Base-by-base conservation (phyloP, 2,888 invertebrate species). In the Ceraclea dissimilis region DNA sequence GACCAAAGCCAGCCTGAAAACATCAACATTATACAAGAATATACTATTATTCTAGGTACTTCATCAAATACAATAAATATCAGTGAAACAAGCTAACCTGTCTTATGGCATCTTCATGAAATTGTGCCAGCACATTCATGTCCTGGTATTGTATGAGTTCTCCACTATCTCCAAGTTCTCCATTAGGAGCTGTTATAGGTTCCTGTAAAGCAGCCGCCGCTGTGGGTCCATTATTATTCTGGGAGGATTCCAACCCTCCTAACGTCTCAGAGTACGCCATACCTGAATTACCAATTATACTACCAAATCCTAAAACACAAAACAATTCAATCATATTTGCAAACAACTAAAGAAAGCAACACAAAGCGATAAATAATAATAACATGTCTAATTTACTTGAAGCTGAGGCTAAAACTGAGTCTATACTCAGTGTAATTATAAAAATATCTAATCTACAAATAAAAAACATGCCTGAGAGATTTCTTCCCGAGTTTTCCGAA, bases 61-160 rank as follows among this genome's bases (percentile, higher is more conserved):
- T 8, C 4, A 10, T 6, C 26, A 6, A 10, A 26, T 10, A 26
- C 5, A 26, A 26, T 6, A 10, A 26, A 26, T 26, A 26, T 26
- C 26, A 26, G 26, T 10, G 10, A 26, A 10, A 39, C 4, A 39
- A 8, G 13, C 17, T 20, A 8, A 83, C 84, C 78, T 83, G 86
- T 65, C 83, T 79, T 13, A 88, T 74, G 1, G 88, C 88, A 66
- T 88, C 87, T 63, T 88, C 86, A 65, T 88, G 88, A 69, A 88
- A 88, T 69, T 87, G 86, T 49, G 86, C 84, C 19, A 87, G 72
- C 2, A 83, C 75, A 21, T 79, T 79, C 2, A 78, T 76, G 62
- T 84, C 83, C 18, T 78, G 78, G 56, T 79, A 80, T 67, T 83
- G 52, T 5, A 58, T 58, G 17, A 58, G 54, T 34, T 58, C 58